A percentile compares a stretch with the other conserved stretches of the same genome.
Evolutionary conservation across 2,797 vertebrate species (phyloP).

Genomic region (Liparis tanakae): DNA sequence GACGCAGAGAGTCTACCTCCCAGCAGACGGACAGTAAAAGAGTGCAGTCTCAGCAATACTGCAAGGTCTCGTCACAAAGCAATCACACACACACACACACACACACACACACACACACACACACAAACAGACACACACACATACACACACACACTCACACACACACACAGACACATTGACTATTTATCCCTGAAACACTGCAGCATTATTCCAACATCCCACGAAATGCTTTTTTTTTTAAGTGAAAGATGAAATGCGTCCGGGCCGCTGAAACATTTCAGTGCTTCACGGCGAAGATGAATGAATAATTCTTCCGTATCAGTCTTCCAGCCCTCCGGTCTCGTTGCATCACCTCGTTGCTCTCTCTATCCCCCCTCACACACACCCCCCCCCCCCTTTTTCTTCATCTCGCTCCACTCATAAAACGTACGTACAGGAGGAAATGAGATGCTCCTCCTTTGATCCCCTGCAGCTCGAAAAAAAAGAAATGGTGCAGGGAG

Average conservation of each 20-base stretch:
- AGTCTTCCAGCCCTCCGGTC: slow-evolving; percentile 17
- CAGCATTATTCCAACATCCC: slow-evolving; percentile 60
- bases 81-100: slow-evolving; percentile 44
- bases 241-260: slow-evolving; percentile 58
- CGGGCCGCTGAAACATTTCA: slow-evolving; percentile 45
- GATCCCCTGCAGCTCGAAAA: slow-evolving; percentile 49
- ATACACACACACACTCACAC: slow-evolving; percentile 5
- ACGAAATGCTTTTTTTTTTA: slow-evolving; percentile 46
- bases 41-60: slow-evolving; percentile 71
- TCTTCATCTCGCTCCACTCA: slow-evolving; percentile 37
- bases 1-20: slow-evolving; percentile 58
- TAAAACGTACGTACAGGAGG: slow-evolving; percentile 62
- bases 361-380: slow-evolving; percentile 8
- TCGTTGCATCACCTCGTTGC: slow-evolving; percentile 46
- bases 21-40: slow-evolving; percentile 70
- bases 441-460: slow-evolving; percentile 65
- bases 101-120: slow-evolving; percentile 33
- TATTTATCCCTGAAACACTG: slow-evolving; percentile 37
- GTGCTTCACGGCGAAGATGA: slow-evolving; percentile 50
- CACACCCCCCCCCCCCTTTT: neutral
- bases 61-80: slow-evolving; percentile 63
- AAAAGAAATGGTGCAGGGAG: slow-evolving; percentile 53
- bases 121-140: slow-evolving; percentile 26
- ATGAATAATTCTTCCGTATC: slow-evolving; percentile 50
- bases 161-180: slow-evolving; percentile 12